Evolutionary conservation across 2,797 vertebrate species (phyloP).

Genomic region (Masticophis lateralis): DNA sequence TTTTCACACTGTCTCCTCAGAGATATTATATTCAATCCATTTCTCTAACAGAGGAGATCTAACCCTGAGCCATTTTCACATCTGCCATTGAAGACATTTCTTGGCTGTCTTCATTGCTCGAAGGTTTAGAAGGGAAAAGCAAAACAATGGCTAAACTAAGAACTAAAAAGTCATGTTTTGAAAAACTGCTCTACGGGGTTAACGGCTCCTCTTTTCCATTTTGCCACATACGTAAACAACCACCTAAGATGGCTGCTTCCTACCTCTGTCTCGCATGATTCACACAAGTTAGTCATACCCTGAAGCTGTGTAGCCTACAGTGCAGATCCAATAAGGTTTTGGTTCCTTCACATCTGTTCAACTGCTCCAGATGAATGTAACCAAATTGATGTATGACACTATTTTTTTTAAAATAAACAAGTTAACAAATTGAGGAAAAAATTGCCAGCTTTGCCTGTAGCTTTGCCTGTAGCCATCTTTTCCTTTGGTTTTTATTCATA

Average conservation of each 20-base stretch:
- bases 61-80: neutral
- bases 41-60: conserved; percentile 21
- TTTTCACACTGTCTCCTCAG: conserved; percentile 42
- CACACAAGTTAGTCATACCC: neutral
- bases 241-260: neutral
- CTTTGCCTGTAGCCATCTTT: conserved; percentile 37
- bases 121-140: conserved; percentile 7
- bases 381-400: neutral
- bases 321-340: neutral
- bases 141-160: neutral
- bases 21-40: conserved; percentile 56
- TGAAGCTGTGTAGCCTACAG: neutral
- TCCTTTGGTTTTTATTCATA: conserved; percentile 19
- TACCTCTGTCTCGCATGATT: neutral
- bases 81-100: conserved; percentile 38
- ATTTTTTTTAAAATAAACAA: neutral
- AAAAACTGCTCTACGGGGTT: conserved; percentile 7
- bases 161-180: conserved; percentile 6
- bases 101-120: neutral
- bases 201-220: conserved; percentile 22
- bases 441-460: conserved; percentile 42
- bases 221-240: neutral
- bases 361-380: conserved; percentile 20
- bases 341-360: conserved; percentile 34
- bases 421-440: conserved; percentile 27